phyloP scores from a whole-genome alignment of 2,888 invertebrate genomes.

The Thyatira batis region DNA sequence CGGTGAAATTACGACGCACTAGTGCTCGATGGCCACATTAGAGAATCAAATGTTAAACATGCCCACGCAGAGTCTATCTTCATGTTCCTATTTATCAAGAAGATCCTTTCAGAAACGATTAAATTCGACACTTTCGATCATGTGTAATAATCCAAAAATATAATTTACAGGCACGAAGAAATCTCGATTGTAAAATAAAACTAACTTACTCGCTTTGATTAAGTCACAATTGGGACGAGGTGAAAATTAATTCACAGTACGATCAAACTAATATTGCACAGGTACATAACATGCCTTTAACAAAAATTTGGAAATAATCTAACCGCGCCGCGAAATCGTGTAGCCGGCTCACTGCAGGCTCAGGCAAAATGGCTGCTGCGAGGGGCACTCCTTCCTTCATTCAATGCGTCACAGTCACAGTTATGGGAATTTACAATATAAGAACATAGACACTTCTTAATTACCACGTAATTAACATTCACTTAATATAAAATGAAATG shows the following conservation, averaged over 20 bases:
- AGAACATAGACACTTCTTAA: constrained; percentile 48
- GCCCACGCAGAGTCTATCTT: constrained; percentile 37
- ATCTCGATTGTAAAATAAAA: constrained; percentile 44
- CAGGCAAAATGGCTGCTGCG: constrained; percentile 82
- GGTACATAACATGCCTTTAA: constrained; percentile 12
- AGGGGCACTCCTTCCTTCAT: constrained; percentile 78
- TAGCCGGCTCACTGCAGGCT: constrained; percentile 80
- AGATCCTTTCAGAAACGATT: neutral
- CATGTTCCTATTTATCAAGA: constrained; percentile 14
- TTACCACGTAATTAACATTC: constrained; percentile 53
- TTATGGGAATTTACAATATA: constrained; percentile 51
- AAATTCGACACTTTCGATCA: constrained; percentile 7
- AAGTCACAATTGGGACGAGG: constrained; percentile 16
- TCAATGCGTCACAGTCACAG: constrained; percentile 83
- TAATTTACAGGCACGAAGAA: constrained; percentile 49
- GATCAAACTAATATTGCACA: neutral
- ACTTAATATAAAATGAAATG: constrained; percentile 59
- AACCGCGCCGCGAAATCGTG: constrained; percentile 79
- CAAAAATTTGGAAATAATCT: constrained; percentile 50
- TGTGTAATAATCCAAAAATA: constrained; percentile 49
- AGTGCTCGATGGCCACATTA: constrained; percentile 48
- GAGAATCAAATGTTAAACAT: constrained; percentile 30
- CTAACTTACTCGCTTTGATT: constrained; percentile 47
- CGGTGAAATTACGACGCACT: constrained; percentile 76
- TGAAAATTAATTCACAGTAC: constrained; percentile 14